Evolutionary conservation across 2,888 invertebrate species (phyloP).

Genomic region (Pachycephus smyrnensis): DNA sequence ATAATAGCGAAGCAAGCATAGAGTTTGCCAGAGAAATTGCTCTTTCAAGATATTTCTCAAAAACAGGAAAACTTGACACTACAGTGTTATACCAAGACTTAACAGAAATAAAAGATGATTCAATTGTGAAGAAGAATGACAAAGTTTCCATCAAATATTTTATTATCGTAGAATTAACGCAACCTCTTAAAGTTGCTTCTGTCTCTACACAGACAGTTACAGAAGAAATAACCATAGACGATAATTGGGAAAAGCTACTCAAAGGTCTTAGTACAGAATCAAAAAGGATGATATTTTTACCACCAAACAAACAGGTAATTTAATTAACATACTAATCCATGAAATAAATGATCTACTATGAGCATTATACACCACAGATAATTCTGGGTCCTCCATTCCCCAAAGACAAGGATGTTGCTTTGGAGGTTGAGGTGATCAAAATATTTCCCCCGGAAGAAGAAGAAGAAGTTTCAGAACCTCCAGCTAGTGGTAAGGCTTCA

Average conservation of each 20-base stretch:
- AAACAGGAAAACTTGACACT: slow-evolving; percentile 37
- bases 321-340: neutral
- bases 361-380: slow-evolving; percentile 34
- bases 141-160: slow-evolving; percentile 44
- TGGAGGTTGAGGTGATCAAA: slow-evolving; percentile 54
- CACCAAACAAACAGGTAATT: slow-evolving; percentile 54
- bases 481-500: slow-evolving; percentile 61
- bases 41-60: slow-evolving; percentile 48
- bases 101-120: slow-evolving; percentile 31
- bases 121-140: slow-evolving; percentile 47
- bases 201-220: slow-evolving; percentile 41
- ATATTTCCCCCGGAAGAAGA: slow-evolving; percentile 35
- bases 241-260: slow-evolving; percentile 57
- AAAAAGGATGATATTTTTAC: slow-evolving; percentile 51
- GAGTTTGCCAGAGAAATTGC: slow-evolving; percentile 59
- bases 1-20: slow-evolving; percentile 48
- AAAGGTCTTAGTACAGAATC: slow-evolving; percentile 42
- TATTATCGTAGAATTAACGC: slow-evolving; percentile 44
- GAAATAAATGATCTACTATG: neutral
- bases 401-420: slow-evolving; percentile 49
- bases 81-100: slow-evolving; percentile 53
- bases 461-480: slow-evolving; percentile 25
- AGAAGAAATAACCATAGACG: slow-evolving; percentile 50
- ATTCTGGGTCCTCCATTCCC: slow-evolving; percentile 60
- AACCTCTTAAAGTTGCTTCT: slow-evolving; percentile 46